A percentile compares a stretch with the other conserved stretches of the same genome.
These are phyloP conservation scores for Gouania willdenowi DNA, from an alignment of 2,797 vertebrate genomes.

Conservation along the genomic window DNA sequence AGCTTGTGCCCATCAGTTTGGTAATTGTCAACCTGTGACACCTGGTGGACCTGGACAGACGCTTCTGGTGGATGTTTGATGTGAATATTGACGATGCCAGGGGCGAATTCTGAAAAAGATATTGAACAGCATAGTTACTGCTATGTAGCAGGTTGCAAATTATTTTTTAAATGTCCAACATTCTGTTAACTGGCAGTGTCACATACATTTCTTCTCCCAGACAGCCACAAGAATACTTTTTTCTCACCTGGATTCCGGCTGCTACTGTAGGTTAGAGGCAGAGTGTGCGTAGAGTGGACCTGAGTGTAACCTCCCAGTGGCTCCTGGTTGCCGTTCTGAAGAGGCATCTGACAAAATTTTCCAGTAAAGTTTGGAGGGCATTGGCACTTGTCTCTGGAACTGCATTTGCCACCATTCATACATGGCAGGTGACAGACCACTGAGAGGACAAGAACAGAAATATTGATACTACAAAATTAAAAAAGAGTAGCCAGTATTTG, in stretches of 20 bases:
- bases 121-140: too few species aligned
- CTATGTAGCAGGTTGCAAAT: background rate
- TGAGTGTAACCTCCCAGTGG: slow-evolving; percentile 74
- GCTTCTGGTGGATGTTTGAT: slow-evolving; percentile 97
- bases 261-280: slow-evolving; percentile 89
- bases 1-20: slow-evolving; percentile 74
- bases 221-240: background rate
- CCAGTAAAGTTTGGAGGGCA: slow-evolving; percentile 94
- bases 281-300: slow-evolving; percentile 90
- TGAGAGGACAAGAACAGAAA: slow-evolving; percentile 53
- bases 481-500: too few species aligned
- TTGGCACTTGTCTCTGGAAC: slow-evolving; percentile 92
- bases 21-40: slow-evolving; percentile 87
- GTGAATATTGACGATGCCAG: slow-evolving; percentile 93
- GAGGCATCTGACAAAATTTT: slow-evolving; percentile 92
- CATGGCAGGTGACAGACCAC: slow-evolving; percentile 97
- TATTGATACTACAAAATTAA: background rate
- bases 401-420: slow-evolving; percentile 95
- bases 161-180: background rate
- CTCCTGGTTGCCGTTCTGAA: slow-evolving; percentile 73
- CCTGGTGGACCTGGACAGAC: slow-evolving; percentile 95
- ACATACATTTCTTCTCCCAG: background rate
- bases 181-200: background rate
- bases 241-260: slow-evolving; percentile 87
- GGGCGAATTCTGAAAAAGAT: slow-evolving; percentile 84